Conservation (phyloP, 2,888 invertebrate genomes). For the Sarcophaga variegata region DNA sequence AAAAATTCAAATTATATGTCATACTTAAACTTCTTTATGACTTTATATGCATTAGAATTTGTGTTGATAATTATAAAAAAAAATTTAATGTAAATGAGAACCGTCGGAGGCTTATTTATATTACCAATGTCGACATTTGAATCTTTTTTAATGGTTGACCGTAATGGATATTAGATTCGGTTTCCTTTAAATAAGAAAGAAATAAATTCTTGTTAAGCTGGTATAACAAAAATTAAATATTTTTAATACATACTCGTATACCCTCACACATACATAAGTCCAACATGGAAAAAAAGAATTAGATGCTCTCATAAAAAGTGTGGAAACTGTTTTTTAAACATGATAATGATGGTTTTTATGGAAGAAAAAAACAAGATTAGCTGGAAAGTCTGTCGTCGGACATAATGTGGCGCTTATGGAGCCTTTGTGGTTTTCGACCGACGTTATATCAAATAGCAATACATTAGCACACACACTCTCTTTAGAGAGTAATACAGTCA, state of each 20-base stretch:
- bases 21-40: too few species aligned
- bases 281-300: too few species aligned
- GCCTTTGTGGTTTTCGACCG: too few species aligned
- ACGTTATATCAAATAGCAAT: too few species aligned
- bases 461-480: too few species aligned
- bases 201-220: not conserved
- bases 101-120: conserved; percentile 45
- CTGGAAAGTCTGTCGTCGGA: conserved; percentile 36
- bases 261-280: too few species aligned
- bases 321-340: conserved; percentile 36
- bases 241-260: too few species aligned
- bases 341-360: conserved; percentile 56
- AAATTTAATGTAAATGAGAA: conserved; percentile 55
- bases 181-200: too few species aligned
- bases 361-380: conserved; percentile 16
- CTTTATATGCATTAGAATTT: conserved; percentile 1
- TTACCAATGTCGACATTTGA: not conserved
- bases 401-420: conserved; percentile 35
- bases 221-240: too few species aligned
- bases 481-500: not conserved
- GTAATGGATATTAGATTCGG: not conserved
- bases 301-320: conserved; percentile 3
- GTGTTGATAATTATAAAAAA: conserved; percentile 44
- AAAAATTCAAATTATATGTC: conserved; percentile 70
- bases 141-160: too few species aligned